Conservation (phyloP, 2,888 invertebrate species). For the Chloroclysta siterata region DNA sequence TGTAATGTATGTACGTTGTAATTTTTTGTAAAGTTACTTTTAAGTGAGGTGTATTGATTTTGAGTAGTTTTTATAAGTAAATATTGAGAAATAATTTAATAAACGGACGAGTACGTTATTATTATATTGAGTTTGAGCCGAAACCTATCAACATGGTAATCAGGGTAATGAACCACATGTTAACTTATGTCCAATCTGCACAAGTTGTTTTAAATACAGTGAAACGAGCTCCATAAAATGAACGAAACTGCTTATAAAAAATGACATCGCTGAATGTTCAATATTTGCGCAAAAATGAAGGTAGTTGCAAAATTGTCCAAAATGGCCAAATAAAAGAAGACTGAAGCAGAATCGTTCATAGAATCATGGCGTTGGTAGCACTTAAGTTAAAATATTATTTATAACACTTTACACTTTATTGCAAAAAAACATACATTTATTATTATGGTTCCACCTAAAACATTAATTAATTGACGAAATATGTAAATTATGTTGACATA, state of each 20-base stretch:
- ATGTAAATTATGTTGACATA: constrained; percentile 7
- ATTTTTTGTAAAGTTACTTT: constrained; percentile 79
- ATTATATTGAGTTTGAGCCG: constrained; percentile 39
- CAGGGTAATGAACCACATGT: constrained; percentile 66
- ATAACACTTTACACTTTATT: not conserved
- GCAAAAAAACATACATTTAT: not conserved
- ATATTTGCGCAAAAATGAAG: not conserved
- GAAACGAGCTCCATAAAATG: not conserved
- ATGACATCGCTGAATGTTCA: not conserved
- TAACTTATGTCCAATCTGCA: constrained; percentile 13
- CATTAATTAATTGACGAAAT: not conserved
- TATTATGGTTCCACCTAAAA: not conserved
- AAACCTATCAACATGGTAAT: constrained; percentile 65
- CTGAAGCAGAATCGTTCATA: constrained; percentile 2
- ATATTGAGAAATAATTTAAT: constrained; percentile 69
- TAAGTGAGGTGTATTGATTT: constrained; percentile 74
- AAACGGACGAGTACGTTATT: constrained; percentile 69
- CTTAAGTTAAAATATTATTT: not conserved
- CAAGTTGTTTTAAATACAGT: constrained; percentile 5
- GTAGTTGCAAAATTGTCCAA: not conserved
- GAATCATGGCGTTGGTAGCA: not conserved
- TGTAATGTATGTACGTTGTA: constrained; percentile 72
- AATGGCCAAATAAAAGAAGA: not conserved
- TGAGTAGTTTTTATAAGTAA: constrained; percentile 84
- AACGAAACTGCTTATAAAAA: not conserved